These are phyloP conservation scores for Manacus vitellinus DNA, from an alignment of 2,113 vertebrate genomes.

Conservation along the genomic window DNA sequence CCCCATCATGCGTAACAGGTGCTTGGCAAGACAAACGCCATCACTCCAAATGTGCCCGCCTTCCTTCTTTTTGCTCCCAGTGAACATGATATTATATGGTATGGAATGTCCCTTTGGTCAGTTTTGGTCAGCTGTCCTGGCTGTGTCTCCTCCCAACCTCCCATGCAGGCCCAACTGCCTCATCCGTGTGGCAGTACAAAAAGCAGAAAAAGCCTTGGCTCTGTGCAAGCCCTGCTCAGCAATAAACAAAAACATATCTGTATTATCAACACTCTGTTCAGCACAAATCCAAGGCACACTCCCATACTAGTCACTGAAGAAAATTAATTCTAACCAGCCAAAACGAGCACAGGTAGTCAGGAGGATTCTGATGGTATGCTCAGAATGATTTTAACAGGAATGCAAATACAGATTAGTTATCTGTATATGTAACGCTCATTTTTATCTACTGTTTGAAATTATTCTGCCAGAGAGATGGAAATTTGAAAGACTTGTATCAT, in stretches of 20 bases:
- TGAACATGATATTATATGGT: background rate
- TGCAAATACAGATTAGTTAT: background rate
- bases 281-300: background rate
- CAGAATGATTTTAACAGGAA: background rate
- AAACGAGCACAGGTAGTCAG: background rate
- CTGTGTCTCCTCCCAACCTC: background rate
- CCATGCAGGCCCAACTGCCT: background rate
- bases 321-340: background rate
- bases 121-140: background rate
- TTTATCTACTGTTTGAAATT: background rate
- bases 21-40: background rate
- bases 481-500: background rate
- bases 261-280: background rate
- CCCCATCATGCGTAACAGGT: accelerated
- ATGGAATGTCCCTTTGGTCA: background rate
- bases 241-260: background rate
- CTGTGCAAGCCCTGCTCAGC: background rate
- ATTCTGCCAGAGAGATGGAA: background rate
- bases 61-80: background rate
- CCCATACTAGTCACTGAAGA: too few relatives aligned
- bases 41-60: background rate
- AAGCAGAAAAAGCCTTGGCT: background rate
- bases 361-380: background rate
- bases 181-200: accelerated
- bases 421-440: background rate